Evolutionary conservation across 2,888 invertebrate species (phyloP).

Genomic region (Drosophila algonquin): DNA sequence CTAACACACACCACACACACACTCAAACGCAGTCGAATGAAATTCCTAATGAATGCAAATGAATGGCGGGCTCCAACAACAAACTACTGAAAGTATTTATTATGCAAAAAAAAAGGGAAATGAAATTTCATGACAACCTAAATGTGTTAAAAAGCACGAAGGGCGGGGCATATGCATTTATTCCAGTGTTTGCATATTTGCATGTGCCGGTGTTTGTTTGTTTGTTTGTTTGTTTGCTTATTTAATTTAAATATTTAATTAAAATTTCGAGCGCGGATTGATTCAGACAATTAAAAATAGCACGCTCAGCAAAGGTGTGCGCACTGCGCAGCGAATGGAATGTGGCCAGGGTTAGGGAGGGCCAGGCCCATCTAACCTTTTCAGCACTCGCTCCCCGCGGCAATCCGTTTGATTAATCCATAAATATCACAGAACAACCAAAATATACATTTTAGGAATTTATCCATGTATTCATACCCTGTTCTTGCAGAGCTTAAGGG

Average conservation of each 20-base stretch:
- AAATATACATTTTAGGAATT: neutral
- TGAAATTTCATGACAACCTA: constrained; percentile 55
- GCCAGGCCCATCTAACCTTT: neutral
- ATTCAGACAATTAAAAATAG: constrained; percentile 74
- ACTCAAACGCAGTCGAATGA: constrained; percentile 10
- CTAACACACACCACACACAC: constrained; percentile 32
- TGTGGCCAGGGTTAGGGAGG: neutral
- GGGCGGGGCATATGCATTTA: constrained; percentile 18
- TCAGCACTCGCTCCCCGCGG: neutral
- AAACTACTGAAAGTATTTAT: constrained; percentile 67
- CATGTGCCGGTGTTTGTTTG: constrained; percentile 48
- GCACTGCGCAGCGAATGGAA: neutral
- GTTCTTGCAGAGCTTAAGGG: neutral
- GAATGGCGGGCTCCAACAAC: constrained; percentile 62
- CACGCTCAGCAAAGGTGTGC: constrained; percentile 41
- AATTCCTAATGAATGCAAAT: constrained; percentile 74
- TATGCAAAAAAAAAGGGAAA: constrained; percentile 61
- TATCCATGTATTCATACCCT: neutral
- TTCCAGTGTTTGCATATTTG: constrained; percentile 18
- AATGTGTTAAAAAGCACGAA: constrained; percentile 17
- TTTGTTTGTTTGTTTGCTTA: constrained; percentile 62
- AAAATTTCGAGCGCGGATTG: constrained; percentile 76
- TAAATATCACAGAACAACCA: neutral
- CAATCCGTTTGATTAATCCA: neutral
- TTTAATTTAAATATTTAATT: constrained; percentile 78